These are phyloP conservation scores for Thamnophis elegans DNA, from an alignment of 2,797 vertebrate genomes.

Conservation along the genomic window DNA sequence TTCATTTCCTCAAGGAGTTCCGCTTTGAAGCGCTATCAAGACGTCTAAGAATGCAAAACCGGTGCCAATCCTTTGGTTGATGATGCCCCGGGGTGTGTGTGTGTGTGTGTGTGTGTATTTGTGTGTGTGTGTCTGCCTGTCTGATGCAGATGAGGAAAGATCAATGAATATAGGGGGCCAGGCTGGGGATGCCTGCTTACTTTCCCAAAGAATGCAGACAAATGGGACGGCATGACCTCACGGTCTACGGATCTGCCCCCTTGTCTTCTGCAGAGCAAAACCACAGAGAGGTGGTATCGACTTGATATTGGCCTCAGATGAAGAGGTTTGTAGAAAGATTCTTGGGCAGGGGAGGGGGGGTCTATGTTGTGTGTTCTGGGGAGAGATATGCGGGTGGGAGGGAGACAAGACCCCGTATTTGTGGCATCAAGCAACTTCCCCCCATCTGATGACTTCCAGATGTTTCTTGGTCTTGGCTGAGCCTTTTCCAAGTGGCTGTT, in stretches of 20 bases:
- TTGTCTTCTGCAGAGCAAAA: not conserved
- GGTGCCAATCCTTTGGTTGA: not conserved
- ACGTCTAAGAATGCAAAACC: not conserved
- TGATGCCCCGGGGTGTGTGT: not conserved
- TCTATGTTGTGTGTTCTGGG: not conserved
- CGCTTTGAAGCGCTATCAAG: not conserved
- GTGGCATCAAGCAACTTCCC: not conserved
- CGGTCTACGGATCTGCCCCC: not conserved
- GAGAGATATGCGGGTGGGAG: not conserved
- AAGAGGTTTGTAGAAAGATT: not conserved
- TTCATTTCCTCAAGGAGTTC: not conserved
- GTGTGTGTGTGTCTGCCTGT: too few relatives aligned
- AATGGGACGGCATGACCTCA: slow-evolving; percentile 8
- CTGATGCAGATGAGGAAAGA: not conserved
- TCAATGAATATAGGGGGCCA: not conserved
- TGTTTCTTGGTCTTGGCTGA: not conserved
- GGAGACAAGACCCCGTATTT: not conserved
- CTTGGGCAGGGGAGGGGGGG: not conserved
- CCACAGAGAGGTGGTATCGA: not conserved
- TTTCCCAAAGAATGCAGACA: not conserved
- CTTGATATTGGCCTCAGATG: not conserved
- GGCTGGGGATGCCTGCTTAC: not conserved
- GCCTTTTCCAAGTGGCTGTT: not conserved
- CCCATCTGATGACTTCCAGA: not conserved
- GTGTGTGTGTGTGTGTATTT: too few relatives aligned